A percentile compares a stretch with the other conserved stretches of the same genome.
These are phyloP conservation scores for Darevskia mixta DNA, from an alignment of 2,797 vertebrate genomes.

Conservation along the genomic window DNA sequence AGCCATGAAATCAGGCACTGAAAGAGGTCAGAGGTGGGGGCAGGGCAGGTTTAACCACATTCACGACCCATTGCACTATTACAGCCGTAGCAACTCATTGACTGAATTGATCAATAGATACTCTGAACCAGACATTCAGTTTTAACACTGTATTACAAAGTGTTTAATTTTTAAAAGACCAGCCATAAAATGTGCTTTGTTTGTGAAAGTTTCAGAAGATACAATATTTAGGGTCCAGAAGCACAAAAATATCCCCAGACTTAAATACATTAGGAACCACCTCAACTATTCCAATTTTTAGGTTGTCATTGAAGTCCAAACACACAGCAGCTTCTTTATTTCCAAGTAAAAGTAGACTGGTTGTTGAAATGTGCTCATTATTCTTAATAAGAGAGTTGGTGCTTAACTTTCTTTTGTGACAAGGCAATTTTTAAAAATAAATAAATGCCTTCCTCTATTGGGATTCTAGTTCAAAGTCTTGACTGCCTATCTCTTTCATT, in stretches of 20 bases:
- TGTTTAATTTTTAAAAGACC: constrained; percentile 23
- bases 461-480: constrained; percentile 37
- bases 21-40: not conserved
- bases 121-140: constrained; percentile 51
- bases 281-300: constrained; percentile 50
- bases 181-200: constrained; percentile 59
- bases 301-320: constrained; percentile 60
- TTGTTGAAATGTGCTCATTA: constrained; percentile 27
- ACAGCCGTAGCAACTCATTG: not conserved
- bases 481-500: constrained; percentile 1
- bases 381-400: constrained; percentile 32
- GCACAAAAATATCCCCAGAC: constrained; percentile 70
- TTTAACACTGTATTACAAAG: constrained; percentile 57
- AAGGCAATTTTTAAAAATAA: not conserved
- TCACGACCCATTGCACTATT: not conserved
- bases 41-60: not conserved
- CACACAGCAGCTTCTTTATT: constrained; percentile 23
- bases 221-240: constrained; percentile 51
- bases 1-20: no score
- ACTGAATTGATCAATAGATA: not conserved
- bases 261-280: constrained; percentile 52
- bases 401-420: not conserved
- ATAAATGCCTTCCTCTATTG: not conserved
- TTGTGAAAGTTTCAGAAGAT: constrained; percentile 59
- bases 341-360: constrained; percentile 36